Conservation (phyloP, 2,113 vertebrate species). For the Raja brachyura region DNA sequence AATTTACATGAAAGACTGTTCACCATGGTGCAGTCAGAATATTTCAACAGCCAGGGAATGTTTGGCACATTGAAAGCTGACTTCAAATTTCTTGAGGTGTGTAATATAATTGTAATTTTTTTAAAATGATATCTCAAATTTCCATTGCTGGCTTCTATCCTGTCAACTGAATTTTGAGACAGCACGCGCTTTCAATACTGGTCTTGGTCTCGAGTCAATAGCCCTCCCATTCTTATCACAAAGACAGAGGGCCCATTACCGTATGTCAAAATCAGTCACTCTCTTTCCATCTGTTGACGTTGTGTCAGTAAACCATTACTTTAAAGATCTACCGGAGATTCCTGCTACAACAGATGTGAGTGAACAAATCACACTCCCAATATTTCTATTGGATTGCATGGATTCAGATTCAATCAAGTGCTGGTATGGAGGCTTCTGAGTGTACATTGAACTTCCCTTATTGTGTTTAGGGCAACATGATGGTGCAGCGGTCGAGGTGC, state of each 20-base stretch:
- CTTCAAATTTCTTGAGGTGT: neutral
- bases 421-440: neutral
- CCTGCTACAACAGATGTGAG: neutral
- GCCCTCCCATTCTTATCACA: neutral
- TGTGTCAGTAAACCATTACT: neutral
- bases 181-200: neutral
- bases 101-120: neutral
- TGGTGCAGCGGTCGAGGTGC: too few species aligned
- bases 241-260: neutral
- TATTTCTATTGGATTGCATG: neutral
- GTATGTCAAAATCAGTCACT: neutral
- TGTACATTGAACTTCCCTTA: neutral
- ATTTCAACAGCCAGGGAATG: neutral
- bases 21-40: neutral
- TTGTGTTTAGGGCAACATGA: neutral
- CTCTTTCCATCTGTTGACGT: neutral
- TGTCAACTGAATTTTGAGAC: neutral
- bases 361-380: neutral
- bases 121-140: neutral
- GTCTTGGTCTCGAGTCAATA: neutral
- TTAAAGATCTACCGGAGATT: neutral
- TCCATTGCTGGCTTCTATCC: neutral
- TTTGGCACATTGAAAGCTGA: neutral
- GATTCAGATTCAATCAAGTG: neutral
- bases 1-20: neutral